These are phyloP conservation scores for Melanotaenia maccullochi DNA, from an alignment of 2,797 vertebrate species.

Conservation along the genomic window DNA sequence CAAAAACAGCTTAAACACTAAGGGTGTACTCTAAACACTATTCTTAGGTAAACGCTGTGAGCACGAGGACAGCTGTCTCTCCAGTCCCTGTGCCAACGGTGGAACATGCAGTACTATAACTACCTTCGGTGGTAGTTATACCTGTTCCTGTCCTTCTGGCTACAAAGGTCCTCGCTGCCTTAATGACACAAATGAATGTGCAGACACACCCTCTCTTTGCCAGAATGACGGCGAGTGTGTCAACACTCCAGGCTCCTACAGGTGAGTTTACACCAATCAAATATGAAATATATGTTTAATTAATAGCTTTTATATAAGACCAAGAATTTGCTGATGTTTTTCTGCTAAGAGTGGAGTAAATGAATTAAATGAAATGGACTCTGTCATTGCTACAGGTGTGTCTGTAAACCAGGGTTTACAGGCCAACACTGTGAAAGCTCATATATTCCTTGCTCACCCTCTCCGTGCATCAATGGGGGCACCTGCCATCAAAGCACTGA, in stretches of 20 bases:
- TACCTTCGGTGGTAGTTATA: conserved; percentile 82
- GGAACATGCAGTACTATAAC: conserved; percentile 82
- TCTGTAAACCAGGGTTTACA: conserved; percentile 85
- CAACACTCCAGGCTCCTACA: conserved; percentile 87
- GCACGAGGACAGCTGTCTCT: conserved; percentile 88
- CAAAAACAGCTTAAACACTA: neutral
- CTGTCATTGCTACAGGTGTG: conserved; percentile 76
- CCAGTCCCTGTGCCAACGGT: conserved; percentile 89
- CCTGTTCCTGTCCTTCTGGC: conserved; percentile 86
- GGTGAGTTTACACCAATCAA: conserved; percentile 46
- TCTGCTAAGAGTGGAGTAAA: conserved; percentile 1
- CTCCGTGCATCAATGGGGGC: conserved; percentile 91
- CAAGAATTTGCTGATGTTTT: neutral
- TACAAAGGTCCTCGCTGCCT: conserved; percentile 88
- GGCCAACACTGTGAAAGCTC: conserved; percentile 88
- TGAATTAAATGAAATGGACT: neutral
- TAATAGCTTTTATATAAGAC: neutral
- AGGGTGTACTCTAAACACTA: neutral
- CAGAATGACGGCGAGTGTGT: conserved; percentile 86
- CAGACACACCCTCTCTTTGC: conserved; percentile 77
- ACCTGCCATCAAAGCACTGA: conserved; percentile 90
- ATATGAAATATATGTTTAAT: neutral
- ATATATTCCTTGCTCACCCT: conserved; percentile 89
- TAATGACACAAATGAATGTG: conserved; percentile 91
- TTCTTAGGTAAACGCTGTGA: conserved; percentile 87